Evolutionary conservation across 37 sponge, comb jelly and placozoan species (phyloP), one percentile per base, ranked within the genome.

Genomic region (Mnemiopsis leidyi): DNA sequence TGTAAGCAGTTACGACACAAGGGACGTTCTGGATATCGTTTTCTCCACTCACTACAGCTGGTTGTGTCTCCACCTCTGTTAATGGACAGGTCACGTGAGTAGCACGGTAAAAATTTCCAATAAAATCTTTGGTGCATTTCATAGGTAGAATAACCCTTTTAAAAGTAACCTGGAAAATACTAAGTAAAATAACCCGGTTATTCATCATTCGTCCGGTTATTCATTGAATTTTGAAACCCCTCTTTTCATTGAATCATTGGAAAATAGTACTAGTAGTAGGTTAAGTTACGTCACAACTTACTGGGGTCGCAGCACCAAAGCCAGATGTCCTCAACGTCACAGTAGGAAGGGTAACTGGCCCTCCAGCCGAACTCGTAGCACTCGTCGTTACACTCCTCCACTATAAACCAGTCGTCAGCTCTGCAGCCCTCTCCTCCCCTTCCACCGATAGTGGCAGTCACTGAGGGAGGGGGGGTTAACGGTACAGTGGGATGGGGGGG

Each of bases 251-350:
- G n/a, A n/a, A n/a, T n/a, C n/a, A n/a, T n/a, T n/a, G n/a, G n/a
- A n/a, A n/a, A n/a, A n/a, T n/a, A n/a, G n/a, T n/a, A n/a, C n/a
- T n/a, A n/a, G n/a, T n/a, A n/a, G n/a, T n/a, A n/a, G n/a, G n/a
- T n/a, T n/a, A n/a, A n/a, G n/a, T n/a, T n/a, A n/a, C n/a, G n/a
- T n/a, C n/a, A n/a, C 13, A 48, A 69, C 73, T 69, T 3, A 69
- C 73, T 69, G 3, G 73, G 73, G 7, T 69, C 2, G n/a, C 73
- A 69, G 73, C 73, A 69, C 73, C 73, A 69, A 69, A 69, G 73
- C 73, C 73, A 69, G 24, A 28, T 69, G 21, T 69, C 73, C 73
- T 69, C 73, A 21, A 69, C 73, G 21, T 69, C 73, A 69, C 73
- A 69, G 21, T 69, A 69, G n/a, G 23, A n/a, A 1, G 73, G 73